Conservation (phyloP, 2,888 invertebrate species). For the Dolichopus griseipennis region DNA sequence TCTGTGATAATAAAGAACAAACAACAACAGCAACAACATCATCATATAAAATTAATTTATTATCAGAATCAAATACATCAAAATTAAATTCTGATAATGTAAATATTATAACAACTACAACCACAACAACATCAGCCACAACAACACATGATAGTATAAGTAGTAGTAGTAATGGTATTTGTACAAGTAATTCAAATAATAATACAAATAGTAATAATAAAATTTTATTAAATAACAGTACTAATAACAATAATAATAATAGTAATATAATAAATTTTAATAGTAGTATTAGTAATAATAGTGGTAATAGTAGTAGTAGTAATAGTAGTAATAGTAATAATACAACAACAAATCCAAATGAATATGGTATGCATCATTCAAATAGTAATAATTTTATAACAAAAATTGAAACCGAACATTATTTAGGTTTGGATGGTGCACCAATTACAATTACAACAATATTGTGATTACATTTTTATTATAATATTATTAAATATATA, state of each 20-base stretch:
- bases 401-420: slow-evolving; percentile 36
- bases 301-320: background rate
- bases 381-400: slow-evolving; percentile 29
- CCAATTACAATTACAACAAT: slow-evolving; percentile 40
- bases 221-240: background rate
- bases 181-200: background rate
- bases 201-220: slow-evolving; percentile 2
- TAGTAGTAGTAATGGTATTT: too few species aligned
- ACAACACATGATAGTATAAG: too few species aligned
- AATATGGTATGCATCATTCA: slow-evolving; percentile 21
- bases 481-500: background rate
- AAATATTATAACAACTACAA: too few species aligned
- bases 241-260: background rate
- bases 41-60: slow-evolving; percentile 7
- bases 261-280: background rate
- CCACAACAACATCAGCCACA: too few species aligned
- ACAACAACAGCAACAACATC: background rate
- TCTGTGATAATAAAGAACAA: background rate
- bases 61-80: slow-evolving; percentile 6
- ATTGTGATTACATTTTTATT: slow-evolving; percentile 33
- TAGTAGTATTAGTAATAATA: background rate
- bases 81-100: background rate
- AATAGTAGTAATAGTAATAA: slow-evolving; percentile 11
- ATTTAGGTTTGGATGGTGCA: slow-evolving; percentile 36
- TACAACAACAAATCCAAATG: slow-evolving; percentile 17